phyloP scores from a whole-genome alignment of 64 coral and sea anemone species.

The Montipora capricornis region DNA sequence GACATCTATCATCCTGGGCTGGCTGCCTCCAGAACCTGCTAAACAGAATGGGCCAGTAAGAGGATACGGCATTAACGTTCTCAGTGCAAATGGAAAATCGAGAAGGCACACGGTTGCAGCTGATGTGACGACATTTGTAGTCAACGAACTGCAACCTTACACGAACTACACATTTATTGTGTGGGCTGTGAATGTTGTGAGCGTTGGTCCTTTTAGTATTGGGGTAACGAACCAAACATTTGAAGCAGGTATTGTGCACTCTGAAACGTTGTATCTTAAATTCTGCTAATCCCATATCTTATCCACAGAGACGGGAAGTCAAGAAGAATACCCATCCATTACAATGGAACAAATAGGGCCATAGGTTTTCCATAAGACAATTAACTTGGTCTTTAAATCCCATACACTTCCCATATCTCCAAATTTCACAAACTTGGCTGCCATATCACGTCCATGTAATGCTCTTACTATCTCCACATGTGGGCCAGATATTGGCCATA shows the following conservation, averaged over 20 bases:
- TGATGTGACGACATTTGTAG: slow-evolving; percentile 10
- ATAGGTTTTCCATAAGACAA: no score
- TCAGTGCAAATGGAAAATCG: neutral
- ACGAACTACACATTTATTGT: slow-evolving; percentile 71
- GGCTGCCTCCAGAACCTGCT: slow-evolving; percentile 49
- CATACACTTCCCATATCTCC: no score
- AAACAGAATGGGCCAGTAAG: slow-evolving; percentile 64
- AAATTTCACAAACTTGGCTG: neutral
- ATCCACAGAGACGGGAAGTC: neutral
- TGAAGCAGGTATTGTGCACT: slow-evolving; percentile 26
- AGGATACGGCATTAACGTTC: slow-evolving; percentile 62
- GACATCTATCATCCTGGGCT: slow-evolving; percentile 54
- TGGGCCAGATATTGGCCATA: no score
- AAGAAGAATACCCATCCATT: no score
- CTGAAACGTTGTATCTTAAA: no score
- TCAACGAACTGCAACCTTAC: slow-evolving; percentile 59
- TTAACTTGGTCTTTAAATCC: no score
- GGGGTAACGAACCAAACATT: slow-evolving; percentile 48
- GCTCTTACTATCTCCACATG: no score
- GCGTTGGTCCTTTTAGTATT: slow-evolving; percentile 61
- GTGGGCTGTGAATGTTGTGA: slow-evolving; percentile 48
- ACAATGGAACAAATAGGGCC: no score
- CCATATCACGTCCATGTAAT: no score
- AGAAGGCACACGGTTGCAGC: neutral
- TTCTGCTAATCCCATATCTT: neutral